Base-by-base conservation (phyloP, 2,888 invertebrate species). In the Papilio demoleus region DNA sequence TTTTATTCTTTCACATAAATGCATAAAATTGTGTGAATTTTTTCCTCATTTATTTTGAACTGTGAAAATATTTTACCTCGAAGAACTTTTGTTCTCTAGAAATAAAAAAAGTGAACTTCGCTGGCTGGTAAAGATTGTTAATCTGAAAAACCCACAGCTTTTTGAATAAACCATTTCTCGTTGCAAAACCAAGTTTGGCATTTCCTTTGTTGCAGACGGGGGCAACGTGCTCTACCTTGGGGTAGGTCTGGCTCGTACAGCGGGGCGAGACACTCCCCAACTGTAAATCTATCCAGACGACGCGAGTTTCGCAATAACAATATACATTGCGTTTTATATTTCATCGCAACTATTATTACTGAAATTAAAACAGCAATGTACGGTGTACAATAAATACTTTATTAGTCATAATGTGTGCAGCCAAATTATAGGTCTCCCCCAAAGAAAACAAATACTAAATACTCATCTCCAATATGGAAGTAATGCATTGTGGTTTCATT, bases 161-260 rank as follows among this genome's bases (percentile, higher is more conserved):
- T 62, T 69, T 45, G 66, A 58, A 63, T 72, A 64, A 70, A 73
- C 72, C 65, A 70, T 71, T 58, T 67, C 61, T 67, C 70, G 60
- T 72, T 73, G 70, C 9, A 42, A 56, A 68, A 36, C 24, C 61
- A 67, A 67, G 40, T 67, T 53, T 67, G 68, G 45, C 63, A 66
- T 62, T 70, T 71, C 61, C 70, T 68, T 64, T 59, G 62, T 62
- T 56, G 24, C 58, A 73, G 70, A 70, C 65, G 74, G 78, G 83
- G 81, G 79, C 82, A 90, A 87, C 77, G 78, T 78, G 76, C 81
- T 75, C 73, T 76, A 76, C 75, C 79, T 87, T 92, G 84, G 87
- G 90, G 91, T 88, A 92, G 91, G 91, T 91, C 88, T 82, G 78
- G 81, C 78, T 77, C 67, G 72, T 70, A 79, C 78, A 76, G 75